Evolutionary conservation across 1,140 invertebrate species (phyloP).

Genomic region (Polyergus mexicanus): DNA sequence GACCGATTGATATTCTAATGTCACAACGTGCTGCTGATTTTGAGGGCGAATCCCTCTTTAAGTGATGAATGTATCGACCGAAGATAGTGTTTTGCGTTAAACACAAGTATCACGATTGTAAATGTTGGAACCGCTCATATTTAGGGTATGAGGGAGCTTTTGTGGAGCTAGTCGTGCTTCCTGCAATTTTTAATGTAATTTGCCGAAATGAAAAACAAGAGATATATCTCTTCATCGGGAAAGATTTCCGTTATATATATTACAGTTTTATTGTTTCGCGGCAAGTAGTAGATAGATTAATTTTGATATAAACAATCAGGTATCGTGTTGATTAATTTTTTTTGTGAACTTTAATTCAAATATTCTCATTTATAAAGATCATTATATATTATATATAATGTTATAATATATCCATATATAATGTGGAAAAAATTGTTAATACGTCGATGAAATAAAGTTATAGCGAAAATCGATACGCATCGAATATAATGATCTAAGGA

Average conservation of each 20-base stretch:
- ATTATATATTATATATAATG: no score
- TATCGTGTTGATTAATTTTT: constrained; percentile 6
- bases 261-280: constrained; percentile 54
- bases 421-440: not conserved
- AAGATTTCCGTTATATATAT: not conserved
- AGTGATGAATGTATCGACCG: not conserved
- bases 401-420: no score
- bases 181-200: constrained; percentile 13
- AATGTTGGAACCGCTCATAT: not conserved
- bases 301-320: not conserved
- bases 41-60: not conserved
- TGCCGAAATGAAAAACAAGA: not conserved
- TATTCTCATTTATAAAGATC: not conserved
- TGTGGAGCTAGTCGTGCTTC: constrained; percentile 29
- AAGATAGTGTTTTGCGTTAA: not conserved
- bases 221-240: not conserved
- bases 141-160: not conserved
- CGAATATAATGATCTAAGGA: constrained; percentile 27
- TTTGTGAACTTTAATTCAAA: constrained; percentile 16
- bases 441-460: not conserved
- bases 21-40: constrained; percentile 14
- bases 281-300: constrained; percentile 36
- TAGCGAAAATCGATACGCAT: constrained; percentile 21
- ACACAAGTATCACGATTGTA: not conserved
- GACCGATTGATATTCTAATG: not conserved